These are phyloP conservation scores for Pycnonotus jocosus DNA, from an alignment of 2,113 vertebrate species.

Conservation along the genomic window DNA sequence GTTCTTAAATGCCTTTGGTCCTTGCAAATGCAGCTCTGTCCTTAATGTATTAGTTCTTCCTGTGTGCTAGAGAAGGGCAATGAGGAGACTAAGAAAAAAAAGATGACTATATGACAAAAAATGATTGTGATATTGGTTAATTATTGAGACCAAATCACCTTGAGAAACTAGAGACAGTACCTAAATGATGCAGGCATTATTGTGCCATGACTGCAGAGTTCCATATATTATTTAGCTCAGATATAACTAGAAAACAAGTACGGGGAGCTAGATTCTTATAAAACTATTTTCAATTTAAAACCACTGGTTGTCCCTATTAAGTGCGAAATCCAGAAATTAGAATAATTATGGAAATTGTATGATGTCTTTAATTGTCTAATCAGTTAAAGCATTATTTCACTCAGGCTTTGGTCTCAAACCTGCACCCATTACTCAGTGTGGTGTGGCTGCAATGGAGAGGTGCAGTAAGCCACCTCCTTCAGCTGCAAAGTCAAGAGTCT, in stretches of 20 bases:
- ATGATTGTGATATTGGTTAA: background rate
- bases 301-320: background rate
- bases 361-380: background rate
- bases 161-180: background rate
- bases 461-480: background rate
- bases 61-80: background rate
- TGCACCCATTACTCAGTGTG: fast-evolving
- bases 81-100: background rate
- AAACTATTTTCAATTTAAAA: background rate
- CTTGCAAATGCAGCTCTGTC: background rate
- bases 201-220: background rate
- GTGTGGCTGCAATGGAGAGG: background rate
- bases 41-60: background rate
- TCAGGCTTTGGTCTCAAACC: background rate
- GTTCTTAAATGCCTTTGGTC: background rate
- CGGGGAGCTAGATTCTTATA: background rate
- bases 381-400: background rate
- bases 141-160: background rate
- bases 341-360: background rate
- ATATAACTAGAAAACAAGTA: background rate
- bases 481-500: background rate
- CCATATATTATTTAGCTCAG: background rate
- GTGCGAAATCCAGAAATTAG: background rate
- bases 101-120: background rate
- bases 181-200: background rate